These are phyloP conservation scores for Archocentrus centrarchus DNA, from an alignment of 2,113 vertebrate genomes.

Conservation along the genomic window DNA sequence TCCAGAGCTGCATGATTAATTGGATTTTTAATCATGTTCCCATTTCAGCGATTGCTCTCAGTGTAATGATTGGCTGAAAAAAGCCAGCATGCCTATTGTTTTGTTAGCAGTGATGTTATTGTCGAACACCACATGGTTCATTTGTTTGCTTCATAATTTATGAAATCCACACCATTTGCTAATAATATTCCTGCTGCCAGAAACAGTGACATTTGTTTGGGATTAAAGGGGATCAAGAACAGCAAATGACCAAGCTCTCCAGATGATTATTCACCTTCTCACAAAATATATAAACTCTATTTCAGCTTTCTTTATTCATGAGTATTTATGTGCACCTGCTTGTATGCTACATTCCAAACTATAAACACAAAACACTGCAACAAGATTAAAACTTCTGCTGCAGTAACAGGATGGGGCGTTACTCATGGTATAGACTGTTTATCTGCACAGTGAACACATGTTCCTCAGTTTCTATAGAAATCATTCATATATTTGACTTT, in stretches of 20 bases:
- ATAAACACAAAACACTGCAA: not conserved
- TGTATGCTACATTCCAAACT: not conserved
- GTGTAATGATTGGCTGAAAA: constrained; percentile 65
- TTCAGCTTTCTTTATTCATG: not conserved
- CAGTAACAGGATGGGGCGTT: not conserved
- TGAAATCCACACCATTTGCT: not conserved
- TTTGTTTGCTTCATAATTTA: constrained; percentile 66
- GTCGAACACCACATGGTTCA: constrained; percentile 64
- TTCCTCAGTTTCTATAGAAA: not conserved
- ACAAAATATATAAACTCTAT: not conserved
- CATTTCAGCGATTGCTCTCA: constrained; percentile 81
- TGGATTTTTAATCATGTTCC: constrained; percentile 81
- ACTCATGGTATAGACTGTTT: not conserved
- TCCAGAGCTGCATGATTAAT: constrained; percentile 76
- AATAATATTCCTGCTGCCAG: not conserved
- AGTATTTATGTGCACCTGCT: not conserved
- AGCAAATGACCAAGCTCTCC: not conserved
- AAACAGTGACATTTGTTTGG: not conserved
- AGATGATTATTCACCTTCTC: not conserved
- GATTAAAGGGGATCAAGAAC: not conserved
- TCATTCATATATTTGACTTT: not conserved
- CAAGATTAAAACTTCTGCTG: not conserved
- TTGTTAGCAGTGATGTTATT: constrained; percentile 79
- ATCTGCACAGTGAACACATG: not conserved
- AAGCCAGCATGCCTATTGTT: not conserved